phyloP scores from a whole-genome alignment of 2,113 vertebrate species.

The Leptocoma aspasia region DNA sequence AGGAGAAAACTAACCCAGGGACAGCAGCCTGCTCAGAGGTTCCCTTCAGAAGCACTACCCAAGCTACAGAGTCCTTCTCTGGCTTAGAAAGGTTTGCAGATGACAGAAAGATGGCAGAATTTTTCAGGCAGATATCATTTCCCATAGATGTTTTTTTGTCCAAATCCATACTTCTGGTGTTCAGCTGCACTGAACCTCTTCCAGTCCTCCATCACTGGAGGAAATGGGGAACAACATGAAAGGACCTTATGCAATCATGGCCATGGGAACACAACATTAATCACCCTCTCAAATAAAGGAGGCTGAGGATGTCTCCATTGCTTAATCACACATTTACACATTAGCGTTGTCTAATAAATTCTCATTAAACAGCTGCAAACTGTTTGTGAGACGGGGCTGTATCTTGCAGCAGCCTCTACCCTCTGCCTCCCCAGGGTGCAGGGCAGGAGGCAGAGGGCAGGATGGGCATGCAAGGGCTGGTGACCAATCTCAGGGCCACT shows the following conservation, averaged over 20 bases:
- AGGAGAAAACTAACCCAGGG: not conserved
- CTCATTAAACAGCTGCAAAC: not conserved
- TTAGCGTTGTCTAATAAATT: not conserved
- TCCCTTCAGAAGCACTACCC: not conserved
- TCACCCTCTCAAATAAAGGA: not conserved
- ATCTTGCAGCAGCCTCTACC: not conserved
- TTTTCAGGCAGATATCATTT: not conserved
- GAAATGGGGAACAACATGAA: not conserved
- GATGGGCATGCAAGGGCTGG: not conserved
- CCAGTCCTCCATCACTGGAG: not conserved
- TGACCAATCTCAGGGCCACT: accelerated
- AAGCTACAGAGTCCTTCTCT: not conserved
- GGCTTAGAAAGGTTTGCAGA: not conserved
- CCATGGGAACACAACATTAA: not conserved
- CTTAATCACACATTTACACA: not conserved
- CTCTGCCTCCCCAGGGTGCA: accelerated
- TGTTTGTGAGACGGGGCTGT: accelerated
- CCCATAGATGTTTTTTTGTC: not conserved
- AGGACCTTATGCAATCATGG: not conserved
- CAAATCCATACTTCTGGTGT: not conserved
- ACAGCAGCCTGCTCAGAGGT: not conserved
- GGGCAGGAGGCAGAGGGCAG: not conserved
- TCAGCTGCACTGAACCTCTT: not conserved
- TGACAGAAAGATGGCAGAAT: not conserved
- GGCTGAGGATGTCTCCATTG: not conserved